phyloP scores from a whole-genome alignment of 2,797 vertebrate genomes.

The Lophotriccus pileatus region DNA sequence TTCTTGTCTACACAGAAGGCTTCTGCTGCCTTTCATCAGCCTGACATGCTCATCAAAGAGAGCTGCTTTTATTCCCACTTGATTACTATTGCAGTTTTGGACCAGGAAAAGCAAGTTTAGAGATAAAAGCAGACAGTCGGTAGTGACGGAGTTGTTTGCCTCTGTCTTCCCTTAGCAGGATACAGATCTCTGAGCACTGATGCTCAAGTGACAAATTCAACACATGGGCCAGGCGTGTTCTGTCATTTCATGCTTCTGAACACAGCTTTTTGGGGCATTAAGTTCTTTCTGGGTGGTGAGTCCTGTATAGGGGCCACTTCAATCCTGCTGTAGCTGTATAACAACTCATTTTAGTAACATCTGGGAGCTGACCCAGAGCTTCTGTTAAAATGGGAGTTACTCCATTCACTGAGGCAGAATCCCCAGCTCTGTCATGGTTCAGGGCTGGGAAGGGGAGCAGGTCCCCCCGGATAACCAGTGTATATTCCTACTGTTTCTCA shows the following conservation, averaged over 20 bases:
- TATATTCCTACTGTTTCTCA: not conserved
- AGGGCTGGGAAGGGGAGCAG: not conserved
- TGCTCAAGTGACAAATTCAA: not conserved
- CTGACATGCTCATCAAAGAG: not conserved
- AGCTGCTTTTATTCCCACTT: not conserved
- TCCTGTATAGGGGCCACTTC: not conserved
- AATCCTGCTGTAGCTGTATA: not conserved
- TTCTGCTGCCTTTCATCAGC: conserved; percentile 18
- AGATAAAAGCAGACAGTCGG: not conserved
- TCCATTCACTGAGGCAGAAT: not conserved
- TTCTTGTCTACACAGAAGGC: not conserved
- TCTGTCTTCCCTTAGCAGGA: not conserved
- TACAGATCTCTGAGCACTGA: not conserved
- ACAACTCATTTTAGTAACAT: not conserved
- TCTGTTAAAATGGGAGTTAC: not conserved
- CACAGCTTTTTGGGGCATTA: rapidly evolving
- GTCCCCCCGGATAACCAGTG: not conserved
- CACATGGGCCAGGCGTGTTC: not conserved
- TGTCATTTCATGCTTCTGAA: not conserved
- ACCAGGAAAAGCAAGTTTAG: not conserved
- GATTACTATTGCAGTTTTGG: not conserved
- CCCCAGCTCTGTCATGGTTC: not conserved
- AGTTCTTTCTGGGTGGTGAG: not conserved
- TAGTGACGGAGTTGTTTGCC: not conserved
- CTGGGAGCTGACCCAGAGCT: not conserved